phyloP scores from a whole-genome alignment of 2,797 vertebrate genomes.

The Channa striata region DNA sequence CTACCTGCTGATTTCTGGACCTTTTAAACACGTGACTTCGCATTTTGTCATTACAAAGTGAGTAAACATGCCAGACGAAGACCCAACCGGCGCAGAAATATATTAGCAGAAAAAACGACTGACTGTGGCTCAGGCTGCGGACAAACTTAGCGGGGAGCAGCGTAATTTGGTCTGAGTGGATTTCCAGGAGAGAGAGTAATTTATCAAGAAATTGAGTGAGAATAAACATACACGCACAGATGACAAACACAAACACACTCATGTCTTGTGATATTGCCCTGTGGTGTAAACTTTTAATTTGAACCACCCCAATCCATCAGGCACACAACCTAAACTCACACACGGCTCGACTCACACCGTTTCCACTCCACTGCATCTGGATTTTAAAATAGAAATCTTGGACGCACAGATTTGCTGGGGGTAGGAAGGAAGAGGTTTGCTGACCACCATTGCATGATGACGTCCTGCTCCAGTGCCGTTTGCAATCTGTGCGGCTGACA shows the following conservation, averaged over 20 bases:
- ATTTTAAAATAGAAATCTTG: conserved; percentile 59
- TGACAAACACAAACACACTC: conserved; percentile 11
- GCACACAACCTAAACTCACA: conserved; percentile 30
- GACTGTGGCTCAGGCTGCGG: conserved; percentile 49
- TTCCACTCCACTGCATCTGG: conserved; percentile 54
- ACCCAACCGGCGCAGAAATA: conserved; percentile 33
- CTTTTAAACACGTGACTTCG: not conserved
- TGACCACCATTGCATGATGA: conserved; percentile 54
- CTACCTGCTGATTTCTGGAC: conserved; percentile 15
- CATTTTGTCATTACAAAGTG: conserved; percentile 41
- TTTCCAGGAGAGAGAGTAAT: conserved; percentile 67
- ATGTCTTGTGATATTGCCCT: conserved; percentile 29
- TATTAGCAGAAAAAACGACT: conserved; percentile 31
- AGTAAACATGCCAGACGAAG: conserved; percentile 47
- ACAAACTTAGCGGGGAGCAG: conserved; percentile 55
- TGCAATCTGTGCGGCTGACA: conserved; percentile 47
- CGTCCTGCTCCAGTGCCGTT: conserved; percentile 68
- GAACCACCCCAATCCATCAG: conserved; percentile 48
- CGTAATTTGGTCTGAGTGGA: conserved; percentile 67
- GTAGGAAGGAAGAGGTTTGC: conserved; percentile 23
- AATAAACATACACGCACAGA: conserved; percentile 31
- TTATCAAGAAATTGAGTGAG: conserved; percentile 56
- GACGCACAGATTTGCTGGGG: conserved; percentile 50
- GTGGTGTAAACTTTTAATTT: conserved; percentile 68
- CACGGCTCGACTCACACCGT: conserved; percentile 26